Evolutionary conservation across 2,888 invertebrate genomes (phyloP).

Genomic region (Biston stratarius): DNA sequence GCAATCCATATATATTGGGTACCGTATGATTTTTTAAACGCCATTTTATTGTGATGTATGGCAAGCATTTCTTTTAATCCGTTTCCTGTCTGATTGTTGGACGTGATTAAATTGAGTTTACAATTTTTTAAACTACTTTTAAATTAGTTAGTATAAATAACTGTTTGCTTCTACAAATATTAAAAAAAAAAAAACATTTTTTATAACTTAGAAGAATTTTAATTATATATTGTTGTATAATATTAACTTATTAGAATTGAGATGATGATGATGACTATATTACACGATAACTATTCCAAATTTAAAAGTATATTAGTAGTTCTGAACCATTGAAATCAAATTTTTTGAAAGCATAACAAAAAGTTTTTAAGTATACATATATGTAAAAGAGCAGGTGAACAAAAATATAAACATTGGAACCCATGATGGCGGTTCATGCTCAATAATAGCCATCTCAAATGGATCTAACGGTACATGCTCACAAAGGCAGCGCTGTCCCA

Average conservation of each 20-base stretch:
- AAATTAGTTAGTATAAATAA: not conserved
- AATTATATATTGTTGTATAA: not conserved
- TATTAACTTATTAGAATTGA: not conserved
- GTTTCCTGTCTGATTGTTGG: conserved; percentile 41
- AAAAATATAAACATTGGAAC: conserved; percentile 46
- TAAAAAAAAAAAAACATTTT: not conserved
- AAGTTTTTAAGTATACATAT: not conserved
- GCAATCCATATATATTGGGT: conserved; percentile 50
- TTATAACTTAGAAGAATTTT: not conserved
- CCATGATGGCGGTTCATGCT: conserved; percentile 66
- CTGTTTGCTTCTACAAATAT: not conserved
- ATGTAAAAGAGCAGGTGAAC: conserved; percentile 49
- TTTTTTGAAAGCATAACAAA: not conserved
- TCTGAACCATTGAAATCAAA: not conserved
- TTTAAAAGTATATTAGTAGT: too few relatives aligned
- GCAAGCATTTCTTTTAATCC: conserved; percentile 44
- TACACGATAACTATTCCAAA: too few relatives aligned
- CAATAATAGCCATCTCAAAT: conserved; percentile 63
- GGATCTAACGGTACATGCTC: conserved; percentile 72
- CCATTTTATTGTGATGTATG: conserved; percentile 40
- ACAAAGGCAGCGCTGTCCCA: conserved; percentile 69
- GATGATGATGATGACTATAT: too few relatives aligned
- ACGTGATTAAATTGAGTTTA: conserved; percentile 1
- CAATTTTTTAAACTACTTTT: not conserved
- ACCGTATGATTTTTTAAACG: conserved; percentile 59